These are phyloP conservation scores for Silurus meridionalis DNA, from an alignment of 2,113 vertebrate genomes.

Conservation along the genomic window DNA sequence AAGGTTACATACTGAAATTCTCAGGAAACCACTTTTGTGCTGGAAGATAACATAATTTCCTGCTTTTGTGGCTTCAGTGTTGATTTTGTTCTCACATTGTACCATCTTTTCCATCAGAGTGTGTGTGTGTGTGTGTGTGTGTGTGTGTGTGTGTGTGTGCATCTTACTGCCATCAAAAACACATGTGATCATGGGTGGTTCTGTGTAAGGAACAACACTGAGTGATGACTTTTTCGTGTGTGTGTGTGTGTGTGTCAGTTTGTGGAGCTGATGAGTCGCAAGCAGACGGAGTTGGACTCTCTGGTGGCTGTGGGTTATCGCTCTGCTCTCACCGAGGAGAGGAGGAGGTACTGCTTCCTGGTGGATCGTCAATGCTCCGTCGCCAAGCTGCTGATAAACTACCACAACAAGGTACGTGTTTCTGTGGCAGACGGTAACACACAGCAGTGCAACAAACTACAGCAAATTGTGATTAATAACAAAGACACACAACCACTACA, in stretches of 20 bases:
- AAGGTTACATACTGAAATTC: neutral
- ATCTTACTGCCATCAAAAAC: conserved; percentile 15
- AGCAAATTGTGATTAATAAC: too few relatives aligned
- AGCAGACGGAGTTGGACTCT: conserved; percentile 78
- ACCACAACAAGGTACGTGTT: conserved; percentile 79
- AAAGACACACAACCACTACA: too few relatives aligned
- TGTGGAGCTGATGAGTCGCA: conserved; percentile 82
- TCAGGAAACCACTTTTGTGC: neutral
- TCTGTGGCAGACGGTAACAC: neutral
- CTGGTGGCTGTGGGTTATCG: conserved; percentile 80
- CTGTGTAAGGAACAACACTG: neutral
- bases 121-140: conserved; percentile 1
- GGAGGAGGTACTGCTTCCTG: conserved; percentile 82
- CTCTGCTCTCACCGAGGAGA: conserved; percentile 80
- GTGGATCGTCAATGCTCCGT: conserved; percentile 83
- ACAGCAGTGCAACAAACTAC: neutral
- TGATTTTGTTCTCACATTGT: neutral
- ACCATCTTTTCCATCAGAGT: neutral
- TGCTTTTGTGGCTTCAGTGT: conserved; percentile 1
- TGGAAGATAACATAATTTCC: neutral
- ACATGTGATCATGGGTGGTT: conserved; percentile 1
- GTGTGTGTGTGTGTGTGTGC: neutral
- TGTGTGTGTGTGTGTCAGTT: conserved; percentile 63
- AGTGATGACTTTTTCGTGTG: neutral
- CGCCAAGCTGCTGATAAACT: conserved; percentile 80